phyloP scores from a whole-genome alignment of 2,888 invertebrate species.

The Crossocerus cetratus region DNA sequence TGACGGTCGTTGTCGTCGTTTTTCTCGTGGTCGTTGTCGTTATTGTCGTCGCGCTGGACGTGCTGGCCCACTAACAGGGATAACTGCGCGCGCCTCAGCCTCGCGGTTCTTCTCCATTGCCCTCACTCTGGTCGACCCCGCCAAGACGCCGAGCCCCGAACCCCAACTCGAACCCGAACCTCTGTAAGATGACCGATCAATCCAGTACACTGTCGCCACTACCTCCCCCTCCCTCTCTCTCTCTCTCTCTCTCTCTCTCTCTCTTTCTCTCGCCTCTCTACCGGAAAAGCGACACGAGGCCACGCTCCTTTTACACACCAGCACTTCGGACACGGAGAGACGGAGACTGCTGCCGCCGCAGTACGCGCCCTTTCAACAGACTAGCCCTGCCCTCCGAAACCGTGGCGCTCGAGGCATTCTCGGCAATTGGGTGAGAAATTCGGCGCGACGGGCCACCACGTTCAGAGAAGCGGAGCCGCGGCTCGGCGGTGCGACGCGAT shows the following conservation, averaged over 20 bases:
- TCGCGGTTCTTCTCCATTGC: constrained; percentile 57
- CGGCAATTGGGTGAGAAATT: constrained; percentile 12
- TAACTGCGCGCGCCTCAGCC: constrained; percentile 31
- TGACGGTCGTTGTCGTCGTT: constrained; percentile 28
- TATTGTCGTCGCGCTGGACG: constrained; percentile 30
- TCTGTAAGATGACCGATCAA: constrained; percentile 2
- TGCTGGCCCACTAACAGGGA: constrained; percentile 61
- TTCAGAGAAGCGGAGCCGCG: neutral
- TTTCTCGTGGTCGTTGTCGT: constrained; percentile 38
- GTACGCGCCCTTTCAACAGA: too few relatives aligned
- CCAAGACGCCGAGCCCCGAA: too few relatives aligned
- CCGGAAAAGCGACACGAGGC: constrained; percentile 36
- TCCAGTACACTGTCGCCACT: constrained; percentile 1
- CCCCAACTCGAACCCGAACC: constrained; percentile 8
- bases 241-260: constrained; percentile 1
- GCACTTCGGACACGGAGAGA: constrained; percentile 11
- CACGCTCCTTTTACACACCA: constrained; percentile 19
- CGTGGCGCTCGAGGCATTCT: constrained; percentile 26
- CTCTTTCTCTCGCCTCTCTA: constrained; percentile 40
- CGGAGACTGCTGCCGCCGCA: constrained; percentile 27
- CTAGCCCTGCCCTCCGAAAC: constrained; percentile 2
- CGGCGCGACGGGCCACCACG: neutral
- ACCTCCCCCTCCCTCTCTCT: constrained; percentile 5
- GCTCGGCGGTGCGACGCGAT: neutral
- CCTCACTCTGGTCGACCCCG: constrained; percentile 39